phyloP scores from a whole-genome alignment of 2,113 vertebrate species.

The Ochotona curzoniae region DNA sequence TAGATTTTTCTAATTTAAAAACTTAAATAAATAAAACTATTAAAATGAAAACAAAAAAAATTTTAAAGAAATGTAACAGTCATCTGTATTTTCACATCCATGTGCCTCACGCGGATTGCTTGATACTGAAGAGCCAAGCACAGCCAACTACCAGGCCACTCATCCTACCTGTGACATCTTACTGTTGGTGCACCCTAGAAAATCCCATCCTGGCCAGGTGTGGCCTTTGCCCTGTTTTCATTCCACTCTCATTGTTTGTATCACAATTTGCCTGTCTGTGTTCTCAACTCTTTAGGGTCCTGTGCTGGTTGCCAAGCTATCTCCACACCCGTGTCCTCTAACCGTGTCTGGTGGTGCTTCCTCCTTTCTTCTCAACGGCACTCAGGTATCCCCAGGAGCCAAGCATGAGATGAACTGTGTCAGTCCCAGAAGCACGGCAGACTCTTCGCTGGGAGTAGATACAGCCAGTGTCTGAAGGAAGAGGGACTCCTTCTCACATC shows the following conservation, averaged over 20 bases:
- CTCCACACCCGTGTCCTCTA: not conserved
- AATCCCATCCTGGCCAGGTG: not conserved
- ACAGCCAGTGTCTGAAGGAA: too few relatives aligned
- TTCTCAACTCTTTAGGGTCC: not conserved
- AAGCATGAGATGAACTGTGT: not conserved
- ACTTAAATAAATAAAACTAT: not conserved
- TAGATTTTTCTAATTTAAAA: not conserved
- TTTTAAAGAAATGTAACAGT: not conserved
- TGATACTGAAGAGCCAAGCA: not conserved
- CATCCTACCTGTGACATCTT: not conserved
- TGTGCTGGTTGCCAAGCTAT: not conserved
- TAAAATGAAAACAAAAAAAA: too few relatives aligned
- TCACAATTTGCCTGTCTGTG: not conserved
- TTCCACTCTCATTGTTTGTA: not conserved
- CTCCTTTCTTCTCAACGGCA: not conserved
- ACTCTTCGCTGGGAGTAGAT: too few relatives aligned
- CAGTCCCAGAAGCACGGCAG: not conserved
- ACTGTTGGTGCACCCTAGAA: not conserved
- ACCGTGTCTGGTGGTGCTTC: not conserved
- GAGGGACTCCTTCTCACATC: too few relatives aligned
- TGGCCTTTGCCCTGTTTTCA: not conserved
- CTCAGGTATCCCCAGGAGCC: not conserved
- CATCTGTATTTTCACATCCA: not conserved
- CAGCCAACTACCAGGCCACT: too few relatives aligned
- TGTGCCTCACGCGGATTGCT: not conserved